These are phyloP conservation scores for Pterophyllum scalare DNA, from an alignment of 2,113 vertebrate genomes.

Conservation along the genomic window DNA sequence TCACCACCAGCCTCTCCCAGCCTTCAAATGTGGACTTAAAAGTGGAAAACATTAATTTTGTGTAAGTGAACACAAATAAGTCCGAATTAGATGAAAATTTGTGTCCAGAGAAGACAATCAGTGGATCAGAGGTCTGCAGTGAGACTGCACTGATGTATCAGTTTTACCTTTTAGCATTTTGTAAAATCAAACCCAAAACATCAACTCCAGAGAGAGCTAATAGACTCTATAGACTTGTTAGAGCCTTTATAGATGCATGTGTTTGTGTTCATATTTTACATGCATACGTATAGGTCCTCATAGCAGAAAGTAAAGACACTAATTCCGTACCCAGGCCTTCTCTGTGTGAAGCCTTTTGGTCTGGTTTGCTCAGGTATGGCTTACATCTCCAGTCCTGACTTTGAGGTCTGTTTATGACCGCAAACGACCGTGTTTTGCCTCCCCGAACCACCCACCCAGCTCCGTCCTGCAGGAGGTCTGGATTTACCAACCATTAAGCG, in stretches of 20 bases:
- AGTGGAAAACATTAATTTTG: no score
- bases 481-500: conserved; percentile 59
- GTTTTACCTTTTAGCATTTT: no score
- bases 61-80: no score
- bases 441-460: conserved; percentile 29
- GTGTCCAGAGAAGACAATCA: no score
- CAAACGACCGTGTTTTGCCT: conserved; percentile 27
- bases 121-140: no score
- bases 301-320: neutral
- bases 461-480: conserved; percentile 36
- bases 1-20: no score
- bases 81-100: no score
- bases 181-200: no score
- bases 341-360: neutral
- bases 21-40: no score
- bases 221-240: neutral
- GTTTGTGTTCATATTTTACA: neutral
- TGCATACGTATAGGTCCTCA: neutral
- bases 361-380: neutral
- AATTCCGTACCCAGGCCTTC: neutral
- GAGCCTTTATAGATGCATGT: neutral
- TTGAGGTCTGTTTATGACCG: neutral
- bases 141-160: no score
- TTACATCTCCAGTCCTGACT: neutral
- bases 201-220: no score